A percentile compares a stretch with the other conserved stretches of the same genome.
These are phyloP conservation scores for Drosophila kanapiae DNA, from an alignment of 1,140 invertebrate species.

Conservation along the genomic window DNA sequence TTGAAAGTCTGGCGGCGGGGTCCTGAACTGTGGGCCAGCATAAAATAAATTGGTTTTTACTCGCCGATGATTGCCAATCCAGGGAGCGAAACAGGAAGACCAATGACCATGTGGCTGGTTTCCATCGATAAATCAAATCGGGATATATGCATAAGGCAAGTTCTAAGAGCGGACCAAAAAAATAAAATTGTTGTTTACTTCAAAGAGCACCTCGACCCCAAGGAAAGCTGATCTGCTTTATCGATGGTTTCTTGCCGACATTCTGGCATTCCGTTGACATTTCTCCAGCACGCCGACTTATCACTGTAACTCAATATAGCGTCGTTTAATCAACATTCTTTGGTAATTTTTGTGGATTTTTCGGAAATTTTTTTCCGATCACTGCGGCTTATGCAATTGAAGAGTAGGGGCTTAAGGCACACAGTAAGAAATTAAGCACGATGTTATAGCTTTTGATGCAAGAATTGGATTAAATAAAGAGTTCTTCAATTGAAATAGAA, in stretches of 20 bases:
- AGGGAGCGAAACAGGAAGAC: conserved; percentile 31
- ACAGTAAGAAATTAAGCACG: background rate
- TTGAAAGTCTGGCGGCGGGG: conserved; percentile 39
- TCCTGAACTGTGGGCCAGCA: conserved; percentile 49
- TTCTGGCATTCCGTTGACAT: conserved; percentile 34
- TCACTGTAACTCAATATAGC: conserved; percentile 50
- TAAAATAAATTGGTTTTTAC: conserved; percentile 62
- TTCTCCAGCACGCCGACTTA: conserved; percentile 21
- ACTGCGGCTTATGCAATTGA: conserved; percentile 72
- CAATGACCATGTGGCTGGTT: conserved; percentile 20
- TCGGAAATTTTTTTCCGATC: conserved; percentile 29
- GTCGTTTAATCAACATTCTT: conserved; percentile 60
- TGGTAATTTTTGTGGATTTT: conserved; percentile 40
- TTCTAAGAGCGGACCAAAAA: conserved; percentile 21
- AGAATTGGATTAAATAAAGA: background rate
- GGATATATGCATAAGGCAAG: conserved; percentile 4
- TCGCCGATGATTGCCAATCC: conserved; percentile 26
- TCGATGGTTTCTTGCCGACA: conserved; percentile 43
- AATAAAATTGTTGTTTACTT: background rate
- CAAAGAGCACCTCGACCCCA: background rate
- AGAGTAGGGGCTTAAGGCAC: background rate
- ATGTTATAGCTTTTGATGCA: background rate
- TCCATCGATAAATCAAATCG: conserved; percentile 43
- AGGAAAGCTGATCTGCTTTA: conserved; percentile 38
- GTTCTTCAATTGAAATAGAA: too few species aligned